Base-by-base conservation (phyloP, 2,113 vertebrate species). In the Syrmaticus mikado region DNA sequence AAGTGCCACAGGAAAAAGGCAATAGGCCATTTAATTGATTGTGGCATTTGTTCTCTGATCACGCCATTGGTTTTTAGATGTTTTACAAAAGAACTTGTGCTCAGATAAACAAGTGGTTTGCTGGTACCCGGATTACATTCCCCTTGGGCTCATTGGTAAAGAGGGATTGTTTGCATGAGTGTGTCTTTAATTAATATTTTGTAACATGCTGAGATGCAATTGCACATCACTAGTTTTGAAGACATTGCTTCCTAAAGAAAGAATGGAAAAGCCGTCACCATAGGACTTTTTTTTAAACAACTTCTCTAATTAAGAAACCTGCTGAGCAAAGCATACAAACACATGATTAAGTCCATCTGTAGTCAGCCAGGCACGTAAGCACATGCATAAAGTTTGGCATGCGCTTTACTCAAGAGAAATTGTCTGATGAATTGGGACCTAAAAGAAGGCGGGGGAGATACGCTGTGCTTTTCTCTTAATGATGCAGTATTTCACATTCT, bases 181-280 rank as follows among this genome's bases (percentile, higher is more conserved):
- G 45, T 70, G 86, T 62, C 73, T 89, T 86, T 90, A 92, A 92
- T 92, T 90, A 85, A 82, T 92, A 87, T 83, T 87, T 90, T 32
- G 64, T 45, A 80, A 41, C 90, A 65, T 13, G 73, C 90, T 90
- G 90, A 55, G 90, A 70, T 75, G 78, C 57, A 45, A 34, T 66
- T 57, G 67, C 73, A 3, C 27, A 60, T 78, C 62, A 3, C 67
- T 21, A 4, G 58, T 57, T 84, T 81, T 62, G 61, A 84, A 84
- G 87, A 18, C 53, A 3, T 17, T 32, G 17, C 28, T 45, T 94
- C 52, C 74, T 45, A 48, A 72, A 41, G 79, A 67, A 74, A 76
- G 74, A 41, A 13, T 3, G 34, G 66, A 48, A 76, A 77, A 85
- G 30, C 60, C 34, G 18, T 78, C 70, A 55, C 91, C 2, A 0